Evolutionary conservation across 1,140 invertebrate genomes (phyloP), one percentile per base, ranked within the genome.

Genomic region (Pomacea maculata): DNA sequence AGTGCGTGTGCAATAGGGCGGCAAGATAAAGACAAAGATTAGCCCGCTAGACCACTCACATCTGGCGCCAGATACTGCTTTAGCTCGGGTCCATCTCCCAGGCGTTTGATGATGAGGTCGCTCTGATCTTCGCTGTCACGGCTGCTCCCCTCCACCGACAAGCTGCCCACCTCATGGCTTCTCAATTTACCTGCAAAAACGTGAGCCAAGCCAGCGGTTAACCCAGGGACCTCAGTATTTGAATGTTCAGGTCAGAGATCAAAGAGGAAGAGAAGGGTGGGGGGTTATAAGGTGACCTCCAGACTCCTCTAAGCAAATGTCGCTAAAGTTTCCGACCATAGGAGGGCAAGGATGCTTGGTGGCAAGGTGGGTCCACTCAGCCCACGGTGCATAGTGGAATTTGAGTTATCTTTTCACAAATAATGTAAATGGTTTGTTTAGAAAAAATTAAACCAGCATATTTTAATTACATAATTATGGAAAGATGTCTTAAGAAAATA

Each of bases 21-120:
- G 70, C 25, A 45, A 71, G 70, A 71, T n/a, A 71, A 45, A 71
- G 68, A 71, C 6, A 71, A 34, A 71, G 68, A 73, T 12, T 11
- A 68, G 68, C 5, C n/a, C 15, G 19, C 8, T 19, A 67, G 19
- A 19, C 29, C 19, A 80, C 82, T 78, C 74, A 89, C 88, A 83
- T 88, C 87, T 54, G 85, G 74, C 63, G 86, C 81, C 63, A 88
- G 80, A 75, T 85, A 88, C 80, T 88, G 88, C 64, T 80, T 82
- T 15, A 85, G 71, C 19, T 88, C 85, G 10, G 84, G 77, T n/a
- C 84, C 86, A 72, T 88, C 85, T 25, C 86, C 83, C 0, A 88
- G 79, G 63, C 87, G 87, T 70, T 86, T 85, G 75, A 89, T 82
- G 34, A 88, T 85, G 76, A 87, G 85, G 80, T 87, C 87, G 72